Evolutionary conservation across 2,888 invertebrate species (phyloP), one percentile per base, ranked within the genome.

Genomic region (Sinotaia quadrata): DNA sequence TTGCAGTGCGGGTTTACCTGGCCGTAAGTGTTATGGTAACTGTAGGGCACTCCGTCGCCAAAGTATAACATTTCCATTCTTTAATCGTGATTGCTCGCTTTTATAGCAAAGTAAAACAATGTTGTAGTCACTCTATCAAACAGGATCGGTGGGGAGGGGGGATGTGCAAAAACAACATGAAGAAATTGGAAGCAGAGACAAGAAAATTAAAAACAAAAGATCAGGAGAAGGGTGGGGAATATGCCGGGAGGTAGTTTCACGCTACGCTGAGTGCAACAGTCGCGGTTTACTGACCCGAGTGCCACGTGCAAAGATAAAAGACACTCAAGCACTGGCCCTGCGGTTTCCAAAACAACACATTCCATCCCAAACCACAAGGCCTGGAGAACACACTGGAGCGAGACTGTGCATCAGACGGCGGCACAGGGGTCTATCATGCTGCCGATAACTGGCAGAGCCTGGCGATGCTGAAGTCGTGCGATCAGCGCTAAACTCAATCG

Each of bases 61-160:
- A 73, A 62, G 31, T 73, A 73, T 21, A 73, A 52, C 73, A 73
- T 73, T 41, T 73, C 73, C 73, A 73, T 73, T 47, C 54, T 59
- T 51, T 18, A 15, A 47, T 24, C 31, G 52, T n/a, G 31, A 21
- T 15, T 21, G 12, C 54, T 29, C 15, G 34, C 56, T 65, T 65
- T 65, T 65, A 65, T 65, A 65, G 47, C 33, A 49, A 27, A 29
- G 18, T n/a, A 29, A 29, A n/a, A 33, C 18, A 21, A 29, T 18
- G 59, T 21, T 21, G 33, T 33, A 10, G 21, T 24, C 47, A 47
- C 47, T 21, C 47, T 24, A 47, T 8, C 47, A 18, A 47, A 47
- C 18, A 47, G 47, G 47, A 18, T 4, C 5, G 47, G 47, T 47
- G 47, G 47, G 18, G 47, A 24, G 2, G 18, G 47, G 47, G 47